Percentiles rank a stretch among this genome's conserved stretches.
Conservation (phyloP, 1,140 invertebrate species). For the Drosophila nasuta region DNA sequence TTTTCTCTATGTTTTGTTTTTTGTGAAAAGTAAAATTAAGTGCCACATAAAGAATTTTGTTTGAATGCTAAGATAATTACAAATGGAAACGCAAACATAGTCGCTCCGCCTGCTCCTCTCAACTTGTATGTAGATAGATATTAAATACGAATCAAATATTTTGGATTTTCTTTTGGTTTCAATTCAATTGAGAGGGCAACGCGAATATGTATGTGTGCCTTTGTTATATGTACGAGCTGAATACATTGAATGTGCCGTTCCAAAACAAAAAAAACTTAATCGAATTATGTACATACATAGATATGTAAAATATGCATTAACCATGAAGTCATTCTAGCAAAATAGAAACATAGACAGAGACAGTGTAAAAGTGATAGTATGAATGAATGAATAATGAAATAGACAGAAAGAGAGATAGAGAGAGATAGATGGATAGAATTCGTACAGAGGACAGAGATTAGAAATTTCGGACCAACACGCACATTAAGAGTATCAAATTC, state of each 20-base stretch:
- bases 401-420: neutral
- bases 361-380: neutral
- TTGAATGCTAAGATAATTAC: slow-evolving; percentile 52
- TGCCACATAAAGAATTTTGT: slow-evolving; percentile 67
- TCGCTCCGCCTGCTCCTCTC: slow-evolving; percentile 17
- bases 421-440: neutral
- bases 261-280: slow-evolving; percentile 1
- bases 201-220: slow-evolving; percentile 18
- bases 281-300: slow-evolving; percentile 46
- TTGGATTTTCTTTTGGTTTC: neutral
- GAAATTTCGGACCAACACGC: slow-evolving; percentile 31
- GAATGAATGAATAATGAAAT: neutral
- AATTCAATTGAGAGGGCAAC: no score
- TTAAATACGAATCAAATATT: neutral
- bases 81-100: slow-evolving; percentile 57
- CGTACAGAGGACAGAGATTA: slow-evolving; percentile 21
- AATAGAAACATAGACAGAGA: slow-evolving; percentile 6
- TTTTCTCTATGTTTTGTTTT: slow-evolving; percentile 35
- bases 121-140: slow-evolving; percentile 20
- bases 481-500: slow-evolving; percentile 17
- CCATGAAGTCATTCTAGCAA: slow-evolving; percentile 35
- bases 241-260: slow-evolving; percentile 43
- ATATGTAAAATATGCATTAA: slow-evolving; percentile 42
- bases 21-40: slow-evolving; percentile 59
- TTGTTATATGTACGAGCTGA: slow-evolving; percentile 24